A percentile compares a stretch with the other conserved stretches of the same genome.
phyloP scores from a whole-genome alignment of 2,888 invertebrate genomes.

The Dasypolia templi region DNA sequence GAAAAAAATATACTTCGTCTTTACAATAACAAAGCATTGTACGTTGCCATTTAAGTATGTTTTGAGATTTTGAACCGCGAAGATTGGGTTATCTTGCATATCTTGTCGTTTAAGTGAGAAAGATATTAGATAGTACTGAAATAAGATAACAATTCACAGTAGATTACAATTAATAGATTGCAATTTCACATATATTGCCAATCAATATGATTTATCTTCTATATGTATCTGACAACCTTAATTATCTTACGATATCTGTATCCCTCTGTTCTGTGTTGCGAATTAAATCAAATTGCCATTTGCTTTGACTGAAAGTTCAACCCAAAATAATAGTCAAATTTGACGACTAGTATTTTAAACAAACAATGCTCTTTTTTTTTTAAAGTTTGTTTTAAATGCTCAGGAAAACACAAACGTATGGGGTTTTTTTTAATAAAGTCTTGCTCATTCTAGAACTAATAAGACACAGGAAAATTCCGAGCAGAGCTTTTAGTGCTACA shows the following conservation, averaged over 20 bases:
- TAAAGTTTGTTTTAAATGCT: not conserved
- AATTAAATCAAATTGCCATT: not conserved
- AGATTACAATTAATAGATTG: too few species aligned
- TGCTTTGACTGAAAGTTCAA: not conserved
- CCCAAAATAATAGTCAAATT: not conserved
- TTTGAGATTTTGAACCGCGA: slow-evolving; percentile 21
- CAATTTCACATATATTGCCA: slow-evolving; percentile 33
- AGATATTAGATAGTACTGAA: slow-evolving; percentile 33
- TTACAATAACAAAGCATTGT: slow-evolving; percentile 45
- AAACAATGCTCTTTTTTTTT: not conserved
- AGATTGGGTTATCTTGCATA: slow-evolving; percentile 37
- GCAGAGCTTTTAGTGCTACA: slow-evolving; percentile 11
- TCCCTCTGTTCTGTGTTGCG: not conserved
- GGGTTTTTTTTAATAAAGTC: slow-evolving; percentile 1
- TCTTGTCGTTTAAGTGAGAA: slow-evolving; percentile 25
- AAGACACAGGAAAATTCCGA: slow-evolving; percentile 20
- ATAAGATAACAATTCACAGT: too few species aligned
- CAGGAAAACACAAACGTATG: slow-evolving; percentile 8
- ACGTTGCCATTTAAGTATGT: slow-evolving; percentile 31
- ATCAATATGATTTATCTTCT: slow-evolving; percentile 15
- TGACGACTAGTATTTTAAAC: not conserved
- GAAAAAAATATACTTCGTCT: slow-evolving; percentile 38
- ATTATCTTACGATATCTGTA: slow-evolving; percentile 5
- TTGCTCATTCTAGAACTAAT: slow-evolving; percentile 12
- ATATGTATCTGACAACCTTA: not conserved